Conservation (phyloP, 2,113 vertebrate genomes). For the pig (Sus scrofa) region T2T-Sscrofa CM000818.6:119249001-119249500, state of each 20-base stretch:
- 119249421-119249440: conserved; percentile 25
- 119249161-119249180: background rate
- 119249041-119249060: background rate
- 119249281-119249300: conserved; percentile 35
- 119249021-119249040: background rate
- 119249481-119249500: background rate
- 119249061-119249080: background rate
- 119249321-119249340: conserved; percentile 43
- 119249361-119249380: conserved; percentile 7
- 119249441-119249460: background rate
- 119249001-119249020: background rate
- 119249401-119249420: background rate
- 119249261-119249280: conserved; percentile 31
- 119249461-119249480: conserved; percentile 40
- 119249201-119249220: background rate
- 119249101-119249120: background rate
- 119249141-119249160: background rate
- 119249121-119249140: background rate
- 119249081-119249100: background rate
- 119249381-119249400: conserved; percentile 36
- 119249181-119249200: conserved; percentile 14
- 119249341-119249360: conserved; percentile 25
- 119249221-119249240: background rate
- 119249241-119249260: background rate
- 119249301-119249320: conserved; percentile 48